Percentiles rank a stretch among this genome's conserved stretches.
These are phyloP conservation scores for Lasioglossum marginatum DNA, from an alignment of 2,888 invertebrate genomes.

Conservation along the genomic window DNA sequence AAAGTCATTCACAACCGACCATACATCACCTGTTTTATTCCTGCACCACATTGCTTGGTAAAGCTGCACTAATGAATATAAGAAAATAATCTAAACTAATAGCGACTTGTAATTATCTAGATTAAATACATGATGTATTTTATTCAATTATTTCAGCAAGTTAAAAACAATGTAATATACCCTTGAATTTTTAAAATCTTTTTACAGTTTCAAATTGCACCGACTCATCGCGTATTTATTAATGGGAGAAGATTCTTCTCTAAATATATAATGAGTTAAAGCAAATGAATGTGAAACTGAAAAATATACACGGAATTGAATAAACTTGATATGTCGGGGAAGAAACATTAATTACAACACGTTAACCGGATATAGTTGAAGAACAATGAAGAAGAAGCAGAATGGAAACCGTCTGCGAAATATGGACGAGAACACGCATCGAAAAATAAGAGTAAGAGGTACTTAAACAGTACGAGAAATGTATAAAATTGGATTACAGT, in stretches of 20 bases:
- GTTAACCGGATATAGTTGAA: background rate
- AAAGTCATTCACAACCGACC: background rate
- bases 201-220: background rate
- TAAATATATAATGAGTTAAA: background rate
- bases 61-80: background rate
- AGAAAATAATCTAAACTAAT: background rate
- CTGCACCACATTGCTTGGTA: background rate
- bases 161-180: background rate
- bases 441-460: background rate
- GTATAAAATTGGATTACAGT: background rate
- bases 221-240: background rate
- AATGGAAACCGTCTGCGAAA: background rate
- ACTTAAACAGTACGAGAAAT: background rate
- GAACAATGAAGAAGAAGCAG: background rate
- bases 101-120: background rate
- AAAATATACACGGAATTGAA: background rate
- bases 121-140: too few relatives aligned
- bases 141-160: background rate
- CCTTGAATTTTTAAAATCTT: background rate
- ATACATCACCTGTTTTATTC: background rate
- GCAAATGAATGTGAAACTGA: background rate
- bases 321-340: background rate
- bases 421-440: background rate
- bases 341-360: background rate
- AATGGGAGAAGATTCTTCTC: background rate